Evolutionary conservation across 2,113 vertebrate genomes (phyloP).

Genomic region (Bubalus kerabau): DNA sequence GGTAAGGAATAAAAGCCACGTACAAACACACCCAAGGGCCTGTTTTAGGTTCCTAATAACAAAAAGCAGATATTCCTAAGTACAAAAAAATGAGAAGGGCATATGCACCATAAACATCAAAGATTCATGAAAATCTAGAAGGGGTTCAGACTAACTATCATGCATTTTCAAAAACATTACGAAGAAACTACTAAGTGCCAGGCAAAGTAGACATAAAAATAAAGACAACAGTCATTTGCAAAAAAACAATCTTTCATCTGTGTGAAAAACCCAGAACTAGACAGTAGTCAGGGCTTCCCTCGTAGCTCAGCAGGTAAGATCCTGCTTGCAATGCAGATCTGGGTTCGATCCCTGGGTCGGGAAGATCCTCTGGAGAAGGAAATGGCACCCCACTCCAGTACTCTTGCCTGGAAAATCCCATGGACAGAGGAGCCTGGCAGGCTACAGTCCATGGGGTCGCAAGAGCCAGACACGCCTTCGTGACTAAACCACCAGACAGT

Average conservation of each 20-base stretch:
- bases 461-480: not conserved
- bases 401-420: not conserved
- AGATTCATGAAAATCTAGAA: slow-evolving; percentile 24
- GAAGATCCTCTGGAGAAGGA: no score
- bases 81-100: slow-evolving; percentile 27
- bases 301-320: not conserved
- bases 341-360: no score
- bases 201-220: slow-evolving; percentile 15
- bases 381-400: no score
- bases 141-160: not conserved
- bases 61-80: slow-evolving; percentile 20
- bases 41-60: not conserved
- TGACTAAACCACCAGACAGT: not conserved
- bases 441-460: not conserved
- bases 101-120: slow-evolving; percentile 22
- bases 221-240: not conserved
- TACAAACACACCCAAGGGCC: not conserved
- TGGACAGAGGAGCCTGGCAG: not conserved
- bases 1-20: not conserved
- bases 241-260: not conserved
- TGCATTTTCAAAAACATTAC: slow-evolving; percentile 5
- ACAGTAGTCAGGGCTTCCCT: not conserved
- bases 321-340: not conserved
- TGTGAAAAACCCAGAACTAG: not conserved
- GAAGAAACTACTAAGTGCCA: slow-evolving; percentile 3